Percentiles rank a stretch among this genome's conserved stretches.
Conservation (phyloP, 2,113 vertebrate genomes). For the Tricholaema leucomelas region DNA sequence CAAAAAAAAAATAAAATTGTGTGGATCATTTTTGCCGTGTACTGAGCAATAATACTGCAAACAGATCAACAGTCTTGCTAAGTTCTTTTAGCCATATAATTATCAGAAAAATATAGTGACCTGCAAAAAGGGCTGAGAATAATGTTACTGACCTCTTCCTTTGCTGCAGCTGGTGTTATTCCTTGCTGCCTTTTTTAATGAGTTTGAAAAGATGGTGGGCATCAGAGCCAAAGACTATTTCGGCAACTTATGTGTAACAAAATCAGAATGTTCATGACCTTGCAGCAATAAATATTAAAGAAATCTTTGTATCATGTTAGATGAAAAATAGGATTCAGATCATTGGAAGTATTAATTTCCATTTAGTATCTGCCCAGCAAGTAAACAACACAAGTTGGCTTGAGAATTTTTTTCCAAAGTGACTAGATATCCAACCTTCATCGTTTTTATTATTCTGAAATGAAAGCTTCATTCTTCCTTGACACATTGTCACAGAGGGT, state of each 20-base stretch:
- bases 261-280: neutral
- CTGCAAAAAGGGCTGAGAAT: neutral
- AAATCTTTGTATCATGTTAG: neutral
- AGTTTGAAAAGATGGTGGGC: neutral
- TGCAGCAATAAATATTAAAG: neutral
- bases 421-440: neutral
- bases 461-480: neutral
- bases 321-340: neutral
- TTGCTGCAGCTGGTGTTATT: neutral
- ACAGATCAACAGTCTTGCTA: neutral
- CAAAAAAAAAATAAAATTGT: neutral
- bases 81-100: neutral
- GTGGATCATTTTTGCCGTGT: neutral
- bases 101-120: neutral
- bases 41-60: neutral
- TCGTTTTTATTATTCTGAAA: neutral
- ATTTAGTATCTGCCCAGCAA: neutral
- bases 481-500: too few species aligned
- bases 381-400: rapidly evolving
- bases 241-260: neutral
- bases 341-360: neutral
- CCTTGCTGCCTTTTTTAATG: neutral
- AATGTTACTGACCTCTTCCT: neutral
- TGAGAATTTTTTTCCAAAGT: neutral
- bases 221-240: neutral